These are phyloP conservation scores for Phthorimaea operculella DNA, from an alignment of 1,140 invertebrate species.

Conservation along the genomic window DNA sequence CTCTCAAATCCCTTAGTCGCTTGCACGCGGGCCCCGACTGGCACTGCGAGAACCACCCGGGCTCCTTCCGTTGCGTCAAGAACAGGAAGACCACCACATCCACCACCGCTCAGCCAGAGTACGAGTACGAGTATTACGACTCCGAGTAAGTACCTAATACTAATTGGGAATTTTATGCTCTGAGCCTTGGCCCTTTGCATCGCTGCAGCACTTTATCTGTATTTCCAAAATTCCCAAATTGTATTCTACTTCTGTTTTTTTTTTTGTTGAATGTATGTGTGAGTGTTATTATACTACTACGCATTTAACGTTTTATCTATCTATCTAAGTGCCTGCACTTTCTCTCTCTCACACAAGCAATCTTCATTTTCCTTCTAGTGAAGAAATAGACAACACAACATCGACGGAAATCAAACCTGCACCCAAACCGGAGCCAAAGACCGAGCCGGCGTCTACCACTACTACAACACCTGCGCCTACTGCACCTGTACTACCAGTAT, in stretches of 20 bases:
- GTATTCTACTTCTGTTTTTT: too few species aligned
- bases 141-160: too few species aligned
- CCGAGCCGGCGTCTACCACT: slow-evolving; percentile 23
- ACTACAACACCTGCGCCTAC: slow-evolving; percentile 21
- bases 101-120: slow-evolving; percentile 25
- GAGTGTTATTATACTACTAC: too few species aligned
- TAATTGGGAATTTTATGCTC: too few species aligned
- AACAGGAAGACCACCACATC: slow-evolving; percentile 24
- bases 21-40: slow-evolving; percentile 69
- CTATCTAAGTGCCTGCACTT: too few species aligned
- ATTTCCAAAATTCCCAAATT: too few species aligned
- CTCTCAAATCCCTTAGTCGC: too few species aligned
- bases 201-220: too few species aligned
- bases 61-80: slow-evolving; percentile 79
- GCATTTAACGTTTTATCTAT: too few species aligned
- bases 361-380: slow-evolving; percentile 25
- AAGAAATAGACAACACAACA: slow-evolving; percentile 25
- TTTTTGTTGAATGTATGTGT: too few species aligned
- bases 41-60: slow-evolving; percentile 76
- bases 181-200: too few species aligned
- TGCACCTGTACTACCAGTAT: background rate
- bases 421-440: slow-evolving; percentile 12
- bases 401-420: slow-evolving; percentile 14
- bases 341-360: background rate
- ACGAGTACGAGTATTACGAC: slow-evolving; percentile 45